These are phyloP conservation scores for Ophion obscuratus DNA, from an alignment of 2,888 invertebrate genomes.

Conservation along the genomic window DNA sequence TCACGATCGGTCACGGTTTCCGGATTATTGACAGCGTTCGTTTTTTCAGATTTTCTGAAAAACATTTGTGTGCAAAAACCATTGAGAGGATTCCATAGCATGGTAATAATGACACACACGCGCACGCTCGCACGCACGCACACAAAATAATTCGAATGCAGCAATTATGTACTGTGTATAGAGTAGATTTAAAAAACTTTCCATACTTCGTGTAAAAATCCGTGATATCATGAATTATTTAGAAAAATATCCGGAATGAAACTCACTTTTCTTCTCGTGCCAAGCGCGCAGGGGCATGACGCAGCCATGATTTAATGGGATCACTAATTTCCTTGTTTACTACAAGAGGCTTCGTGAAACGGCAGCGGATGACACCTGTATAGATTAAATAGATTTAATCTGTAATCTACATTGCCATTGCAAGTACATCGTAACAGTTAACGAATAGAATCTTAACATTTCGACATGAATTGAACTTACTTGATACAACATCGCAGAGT, in stretches of 20 bases:
- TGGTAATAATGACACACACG: conserved; percentile 22
- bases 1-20: conserved; percentile 31
- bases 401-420: conserved; percentile 29
- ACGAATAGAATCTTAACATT: conserved; percentile 29
- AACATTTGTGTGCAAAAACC: conserved; percentile 35
- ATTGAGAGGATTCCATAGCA: conserved; percentile 24
- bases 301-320: conserved; percentile 49
- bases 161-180: conserved; percentile 23
- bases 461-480: conserved; percentile 39
- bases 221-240: conserved; percentile 32
- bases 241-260: conserved; percentile 33
- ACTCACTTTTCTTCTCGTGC: conserved; percentile 39
- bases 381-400: conserved; percentile 36
- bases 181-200: conserved; percentile 20
- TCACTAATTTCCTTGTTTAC: conserved; percentile 45
- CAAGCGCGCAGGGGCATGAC: conserved; percentile 49
- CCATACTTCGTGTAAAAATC: conserved; percentile 27
- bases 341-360: conserved; percentile 16
- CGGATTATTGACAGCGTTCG: conserved; percentile 35
- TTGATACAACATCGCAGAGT: conserved; percentile 45
- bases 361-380: conserved; percentile 26
- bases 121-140: neutral
- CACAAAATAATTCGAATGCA: conserved; percentile 28
- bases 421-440: conserved; percentile 33
- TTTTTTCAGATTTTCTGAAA: conserved; percentile 41